Evolutionary conservation across 2,113 vertebrate genomes (phyloP), one percentile per base, ranked within the genome.

Genomic region (Alectura lathami): DNA sequence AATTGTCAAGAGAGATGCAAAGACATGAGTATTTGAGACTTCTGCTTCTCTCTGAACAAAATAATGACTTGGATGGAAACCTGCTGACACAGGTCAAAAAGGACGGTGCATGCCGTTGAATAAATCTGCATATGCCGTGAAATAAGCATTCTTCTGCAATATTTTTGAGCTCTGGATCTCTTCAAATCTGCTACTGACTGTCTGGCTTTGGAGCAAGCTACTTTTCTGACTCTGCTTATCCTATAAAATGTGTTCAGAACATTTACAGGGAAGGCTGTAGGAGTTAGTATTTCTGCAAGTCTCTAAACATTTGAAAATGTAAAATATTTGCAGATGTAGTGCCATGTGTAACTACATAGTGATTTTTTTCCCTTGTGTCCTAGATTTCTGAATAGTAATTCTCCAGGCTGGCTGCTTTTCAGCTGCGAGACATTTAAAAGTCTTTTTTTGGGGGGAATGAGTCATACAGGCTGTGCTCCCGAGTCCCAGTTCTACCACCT

Each of bases 311-410:
- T 88, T 59, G 89, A 83, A 91, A 96, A 89, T 62, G 66, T 64
- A 75, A 96, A 96, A 95, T 93, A 90, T 96, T 93, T 92, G 89
- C 94, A 96, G 95, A 88, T 95, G 96, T 42, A 42, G 51, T 42
- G 66, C 88, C 62, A 42, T 86, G 54, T 93, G 87, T 32, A 80
- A 85, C 63, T 83, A 45, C 74, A 57, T 6, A 91, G 79, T 42
- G 47, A 47, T 34, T 43, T 57, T 73, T 64, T 64, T 32, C 82
- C 60, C 78, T 79, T 69, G 20, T 86, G 36, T 43, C 69, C 93
- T 81, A 4, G 6, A 56, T 74, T 86, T 93, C 64, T 95, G 83
- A 91, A 26, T 30, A 50, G 54, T 54, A 60, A n/a, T 72, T 17
- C 79, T 96, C 83, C 88, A 88, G 92, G 73, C 90, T 93, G 88